Percentiles rank a stretch among this genome's conserved stretches.
Conservation (phyloP, 2,888 invertebrate species). For the Augochlorella aurata region DNA sequence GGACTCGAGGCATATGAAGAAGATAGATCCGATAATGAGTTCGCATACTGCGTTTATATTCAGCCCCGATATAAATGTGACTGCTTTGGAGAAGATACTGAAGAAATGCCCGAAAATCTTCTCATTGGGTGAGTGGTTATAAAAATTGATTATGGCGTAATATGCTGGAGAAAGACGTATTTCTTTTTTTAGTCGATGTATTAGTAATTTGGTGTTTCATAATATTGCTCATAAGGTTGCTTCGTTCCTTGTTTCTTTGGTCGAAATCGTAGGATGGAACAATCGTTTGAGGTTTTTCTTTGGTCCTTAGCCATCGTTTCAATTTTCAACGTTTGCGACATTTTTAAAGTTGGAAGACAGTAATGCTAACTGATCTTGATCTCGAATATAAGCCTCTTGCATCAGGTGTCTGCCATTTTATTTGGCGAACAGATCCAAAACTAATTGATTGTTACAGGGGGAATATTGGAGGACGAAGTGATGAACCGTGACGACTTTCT, state of each 20-base stretch:
- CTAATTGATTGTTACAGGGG: conserved; percentile 83
- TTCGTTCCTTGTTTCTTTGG: too few species aligned
- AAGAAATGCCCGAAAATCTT: conserved; percentile 88
- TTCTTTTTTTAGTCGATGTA: background rate
- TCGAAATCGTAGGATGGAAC: too few species aligned
- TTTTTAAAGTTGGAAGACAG: background rate
- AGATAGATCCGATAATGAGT: conserved; percentile 86
- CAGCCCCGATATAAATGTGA: conserved; percentile 86
- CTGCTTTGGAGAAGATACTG: conserved; percentile 85
- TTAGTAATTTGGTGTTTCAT: too few species aligned
- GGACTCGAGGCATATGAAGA: conserved; percentile 86
- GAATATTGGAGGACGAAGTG: conserved; percentile 88
- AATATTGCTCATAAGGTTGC: too few species aligned
- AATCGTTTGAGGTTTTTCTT: too few species aligned
- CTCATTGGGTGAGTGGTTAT: conserved; percentile 84
- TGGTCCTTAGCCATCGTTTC: too few species aligned
- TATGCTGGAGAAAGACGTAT: background rate
- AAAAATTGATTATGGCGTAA: background rate
- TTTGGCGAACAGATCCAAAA: background rate
- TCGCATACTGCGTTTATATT: conserved; percentile 87
- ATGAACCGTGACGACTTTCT: conserved; percentile 88
- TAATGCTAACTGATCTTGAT: background rate
- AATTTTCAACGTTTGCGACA: too few species aligned
- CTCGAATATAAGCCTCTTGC: background rate
- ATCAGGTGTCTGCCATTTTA: background rate